Evolutionary conservation across 2,888 invertebrate genomes (phyloP).

Genomic region (Sialis fuliginosa): DNA sequence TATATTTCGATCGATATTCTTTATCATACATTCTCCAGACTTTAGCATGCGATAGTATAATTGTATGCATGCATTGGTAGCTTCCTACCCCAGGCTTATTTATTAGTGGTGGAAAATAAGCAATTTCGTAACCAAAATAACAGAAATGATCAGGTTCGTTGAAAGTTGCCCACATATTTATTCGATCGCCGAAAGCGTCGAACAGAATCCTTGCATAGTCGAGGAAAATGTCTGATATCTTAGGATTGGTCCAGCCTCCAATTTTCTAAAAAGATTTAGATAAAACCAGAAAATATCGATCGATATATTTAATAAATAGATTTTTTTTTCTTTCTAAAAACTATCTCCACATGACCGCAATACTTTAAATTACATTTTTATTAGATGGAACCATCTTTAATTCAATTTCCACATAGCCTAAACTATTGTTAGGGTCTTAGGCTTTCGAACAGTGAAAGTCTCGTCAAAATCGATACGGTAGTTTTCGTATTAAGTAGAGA

Average conservation of each 20-base stretch:
- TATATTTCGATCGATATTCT: conserved; percentile 24
- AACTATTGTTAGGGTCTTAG: no score
- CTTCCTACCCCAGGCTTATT: conserved; percentile 33
- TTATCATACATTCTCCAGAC: conserved; percentile 38
- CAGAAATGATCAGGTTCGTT: conserved; percentile 41
- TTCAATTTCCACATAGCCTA: no score
- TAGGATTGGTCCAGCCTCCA: conserved; percentile 46
- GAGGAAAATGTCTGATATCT: conserved; percentile 37
- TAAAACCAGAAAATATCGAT: no score
- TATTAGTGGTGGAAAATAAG: conserved; percentile 29
- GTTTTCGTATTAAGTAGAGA: no score
- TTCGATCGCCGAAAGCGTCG: conserved; percentile 28
- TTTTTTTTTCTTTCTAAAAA: no score
- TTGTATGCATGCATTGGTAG: conserved; percentile 43
- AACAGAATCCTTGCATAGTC: conserved; percentile 39
- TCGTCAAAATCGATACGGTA: no score
- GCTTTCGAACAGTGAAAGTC: no score
- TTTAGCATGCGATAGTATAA: conserved; percentile 44
- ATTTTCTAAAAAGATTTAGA: conserved; percentile 24
- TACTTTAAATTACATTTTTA: no score
- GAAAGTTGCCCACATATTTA: conserved; percentile 41
- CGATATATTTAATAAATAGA: no score
- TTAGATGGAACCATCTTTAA: no score
- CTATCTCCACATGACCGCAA: no score
- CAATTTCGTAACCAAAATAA: conserved; percentile 24